Evolutionary conservation across 2,797 vertebrate genomes (phyloP), one percentile per base, ranked within the genome.

Genomic region (Sandelia bainsii): DNA sequence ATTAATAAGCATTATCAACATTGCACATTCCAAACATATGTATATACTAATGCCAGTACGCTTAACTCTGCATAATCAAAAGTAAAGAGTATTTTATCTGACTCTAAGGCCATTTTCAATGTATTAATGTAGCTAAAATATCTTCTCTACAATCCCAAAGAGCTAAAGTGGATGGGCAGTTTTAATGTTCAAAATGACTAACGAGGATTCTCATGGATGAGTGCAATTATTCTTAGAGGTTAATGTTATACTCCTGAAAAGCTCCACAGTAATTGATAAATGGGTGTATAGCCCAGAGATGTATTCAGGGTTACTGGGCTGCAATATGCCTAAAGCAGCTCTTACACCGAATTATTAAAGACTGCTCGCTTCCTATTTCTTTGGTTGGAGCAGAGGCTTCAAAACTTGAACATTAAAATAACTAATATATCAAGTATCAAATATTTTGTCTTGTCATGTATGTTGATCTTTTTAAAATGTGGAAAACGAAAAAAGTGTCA

Each of bases 291-390:
- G 87, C 88, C 71, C 53, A 66, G 63, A 89, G 89, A 92, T 87
- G 77, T 90, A 91, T 90, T 92, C 86, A 77, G 85, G 89, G 87
- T 89, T 89, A 92, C 89, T 91, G 87, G 71, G 83, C 90, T 92
- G 87, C 67, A 88, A 88, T 90, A 85, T 19, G 88, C 85, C 86
- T 76, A 79, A 54, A 91, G 84, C 79, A 87, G 87, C 85, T 90
- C 83, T 87, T 91, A 75, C 52, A 82, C 80, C 90, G 74, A 93
- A 94, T 93, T 92, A 94, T 93, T 94, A 87, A 94, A 89, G 67
- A 80, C 53, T 53, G 58, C 76, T 87, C 80, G 86, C 89, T 81
- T 78, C 68, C 79, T 29, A 58, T 84, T 81, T 86, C 83, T 89
- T 79, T 77, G 45, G 51, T 72, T 72, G 77, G 67, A 84, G 72